Percentiles rank a stretch among this genome's conserved stretches.
phyloP scores from a whole-genome alignment of 2,113 vertebrate genomes.

The Burhinus oedicnemus region DNA sequence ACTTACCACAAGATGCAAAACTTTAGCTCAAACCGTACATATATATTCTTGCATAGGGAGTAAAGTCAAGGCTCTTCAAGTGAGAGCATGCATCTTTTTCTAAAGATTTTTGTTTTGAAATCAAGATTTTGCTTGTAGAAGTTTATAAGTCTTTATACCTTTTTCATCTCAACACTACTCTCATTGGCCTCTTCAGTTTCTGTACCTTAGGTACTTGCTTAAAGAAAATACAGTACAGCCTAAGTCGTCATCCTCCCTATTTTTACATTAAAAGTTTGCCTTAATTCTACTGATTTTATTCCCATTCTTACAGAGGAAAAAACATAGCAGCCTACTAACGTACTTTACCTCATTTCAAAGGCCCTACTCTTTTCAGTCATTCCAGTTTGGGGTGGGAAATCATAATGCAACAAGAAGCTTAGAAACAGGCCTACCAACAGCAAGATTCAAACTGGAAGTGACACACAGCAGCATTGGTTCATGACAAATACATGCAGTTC shows the following conservation, averaged over 20 bases:
- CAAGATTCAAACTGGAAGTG: accelerated
- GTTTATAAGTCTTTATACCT: neutral
- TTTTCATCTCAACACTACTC: neutral
- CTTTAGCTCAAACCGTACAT: neutral
- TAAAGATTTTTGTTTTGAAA: neutral
- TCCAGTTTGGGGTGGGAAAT: neutral
- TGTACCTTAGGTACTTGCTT: neutral
- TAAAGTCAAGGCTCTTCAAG: neutral
- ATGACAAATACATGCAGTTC: neutral
- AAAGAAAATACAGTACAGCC: neutral
- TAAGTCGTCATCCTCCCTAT: neutral
- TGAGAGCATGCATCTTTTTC: neutral
- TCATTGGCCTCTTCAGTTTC: neutral
- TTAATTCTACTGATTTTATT: neutral
- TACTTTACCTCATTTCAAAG: neutral
- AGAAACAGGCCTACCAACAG: neutral
- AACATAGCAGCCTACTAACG: neutral
- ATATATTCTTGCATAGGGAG: neutral
- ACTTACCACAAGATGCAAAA: neutral
- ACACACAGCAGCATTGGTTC: neutral
- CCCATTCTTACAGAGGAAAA: neutral
- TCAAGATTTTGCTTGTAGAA: neutral
- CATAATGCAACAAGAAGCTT: neutral
- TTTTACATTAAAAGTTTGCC: neutral
- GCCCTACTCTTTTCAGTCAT: neutral